Evolutionary conservation across 2,113 vertebrate genomes (phyloP).

Genomic region (Hystrix cristata): DNA sequence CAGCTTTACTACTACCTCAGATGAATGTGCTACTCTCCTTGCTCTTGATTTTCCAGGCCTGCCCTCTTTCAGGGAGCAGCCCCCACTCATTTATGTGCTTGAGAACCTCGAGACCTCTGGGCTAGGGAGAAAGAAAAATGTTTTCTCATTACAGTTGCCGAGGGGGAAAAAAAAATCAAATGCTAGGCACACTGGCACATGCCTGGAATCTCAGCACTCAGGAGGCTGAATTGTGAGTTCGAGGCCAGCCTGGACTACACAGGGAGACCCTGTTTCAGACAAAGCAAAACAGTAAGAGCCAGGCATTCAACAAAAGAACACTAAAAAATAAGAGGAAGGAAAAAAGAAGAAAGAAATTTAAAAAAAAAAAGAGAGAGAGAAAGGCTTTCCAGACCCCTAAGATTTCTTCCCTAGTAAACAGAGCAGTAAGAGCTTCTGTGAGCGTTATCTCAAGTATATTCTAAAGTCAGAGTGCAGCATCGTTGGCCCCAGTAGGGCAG

Average conservation of each 20-base stretch:
- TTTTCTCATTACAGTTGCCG: not conserved
- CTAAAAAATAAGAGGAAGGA: not conserved
- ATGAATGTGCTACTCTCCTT: too few species aligned
- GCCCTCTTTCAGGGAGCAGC: not conserved
- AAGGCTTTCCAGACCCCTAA: not conserved
- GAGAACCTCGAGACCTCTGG: not conserved
- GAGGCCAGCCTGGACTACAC: not conserved
- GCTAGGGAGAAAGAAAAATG: not conserved
- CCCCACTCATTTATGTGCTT: not conserved
- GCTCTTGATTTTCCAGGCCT: not conserved
- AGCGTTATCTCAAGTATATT: not conserved
- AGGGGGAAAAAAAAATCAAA: not conserved
- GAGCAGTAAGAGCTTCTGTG: not conserved
- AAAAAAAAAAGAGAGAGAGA: not conserved
- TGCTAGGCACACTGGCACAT: not conserved
- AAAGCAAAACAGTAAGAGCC: not conserved
- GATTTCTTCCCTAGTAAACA: not conserved
- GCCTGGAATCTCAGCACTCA: not conserved
- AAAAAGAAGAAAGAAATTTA: not conserved
- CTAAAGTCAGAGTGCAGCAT: not conserved
- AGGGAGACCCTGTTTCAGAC: not conserved
- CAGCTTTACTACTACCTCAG: not conserved
- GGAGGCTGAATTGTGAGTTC: not conserved
- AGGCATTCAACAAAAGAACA: not conserved
- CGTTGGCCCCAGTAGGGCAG: not conserved